Evolutionary conservation across 2,888 invertebrate species (phyloP).

Genomic region (Napeogenes inachia): DNA sequence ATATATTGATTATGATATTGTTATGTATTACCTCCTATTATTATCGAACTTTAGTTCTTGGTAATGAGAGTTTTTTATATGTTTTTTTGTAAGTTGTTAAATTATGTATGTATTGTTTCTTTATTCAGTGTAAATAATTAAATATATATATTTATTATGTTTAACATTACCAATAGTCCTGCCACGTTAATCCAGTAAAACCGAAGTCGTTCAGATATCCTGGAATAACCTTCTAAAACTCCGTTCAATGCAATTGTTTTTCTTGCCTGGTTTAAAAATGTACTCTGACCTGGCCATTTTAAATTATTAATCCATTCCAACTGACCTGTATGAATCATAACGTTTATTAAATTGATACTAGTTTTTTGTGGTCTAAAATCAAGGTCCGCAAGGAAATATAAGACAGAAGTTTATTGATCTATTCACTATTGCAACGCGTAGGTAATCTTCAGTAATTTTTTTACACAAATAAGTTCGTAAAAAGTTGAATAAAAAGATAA

Average conservation of each 20-base stretch:
- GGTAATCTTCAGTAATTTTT: background rate
- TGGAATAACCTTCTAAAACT: slow-evolving; percentile 83
- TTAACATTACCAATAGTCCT: slow-evolving; percentile 84
- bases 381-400: too few species aligned
- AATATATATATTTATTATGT: too few species aligned
- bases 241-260: slow-evolving; percentile 75
- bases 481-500: too few species aligned
- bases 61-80: too few species aligned
- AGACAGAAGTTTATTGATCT: too few species aligned
- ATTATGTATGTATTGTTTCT: too few species aligned
- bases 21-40: background rate
- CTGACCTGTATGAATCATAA: slow-evolving; percentile 72
- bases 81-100: too few species aligned
- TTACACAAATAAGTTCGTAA: too few species aligned
- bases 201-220: slow-evolving; percentile 79
- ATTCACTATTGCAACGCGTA: background rate
- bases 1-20: background rate
- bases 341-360: background rate
- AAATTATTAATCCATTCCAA: slow-evolving; percentile 85
- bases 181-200: slow-evolving; percentile 88
- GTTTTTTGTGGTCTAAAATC: slow-evolving; percentile 9
- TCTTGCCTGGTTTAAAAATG: slow-evolving; percentile 77
- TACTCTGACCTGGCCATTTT: slow-evolving; percentile 77
- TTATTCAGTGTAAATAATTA: too few species aligned
- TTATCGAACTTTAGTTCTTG: too few species aligned